These are phyloP conservation scores for Hephaestus fuliginosus DNA, from an alignment of 2,797 vertebrate species.

Conservation along the genomic window DNA sequence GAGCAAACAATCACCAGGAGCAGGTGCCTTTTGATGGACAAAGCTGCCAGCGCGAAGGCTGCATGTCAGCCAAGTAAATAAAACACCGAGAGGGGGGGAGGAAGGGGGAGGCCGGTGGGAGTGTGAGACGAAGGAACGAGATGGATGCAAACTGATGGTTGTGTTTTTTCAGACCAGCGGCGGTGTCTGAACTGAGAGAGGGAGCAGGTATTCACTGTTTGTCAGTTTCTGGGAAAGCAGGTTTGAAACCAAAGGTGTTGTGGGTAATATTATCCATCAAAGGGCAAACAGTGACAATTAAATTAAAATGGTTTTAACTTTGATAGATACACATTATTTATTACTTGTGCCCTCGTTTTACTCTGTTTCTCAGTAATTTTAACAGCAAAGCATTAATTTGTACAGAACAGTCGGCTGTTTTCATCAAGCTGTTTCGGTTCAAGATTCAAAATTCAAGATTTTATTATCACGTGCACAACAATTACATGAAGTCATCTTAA, in stretches of 20 bases:
- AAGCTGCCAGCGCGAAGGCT: conserved; percentile 75
- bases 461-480: too few species aligned
- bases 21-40: conserved; percentile 83
- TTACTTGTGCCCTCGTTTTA: not conserved
- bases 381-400: not conserved
- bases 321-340: not conserved
- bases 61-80: conserved; percentile 77
- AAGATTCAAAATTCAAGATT: too few species aligned
- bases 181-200: conserved; percentile 32
- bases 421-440: not conserved
- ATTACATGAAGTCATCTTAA: too few species aligned
- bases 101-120: not conserved
- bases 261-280: not conserved
- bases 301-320: not conserved
- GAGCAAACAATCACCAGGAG: conserved; percentile 82
- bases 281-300: not conserved
- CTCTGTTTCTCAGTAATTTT: not conserved
- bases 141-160: conserved; percentile 66
- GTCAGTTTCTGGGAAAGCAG: not conserved
- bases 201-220: not conserved
- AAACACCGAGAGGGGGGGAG: conserved; percentile 31
- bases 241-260: not conserved
- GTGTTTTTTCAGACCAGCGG: conserved; percentile 41
- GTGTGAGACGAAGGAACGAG: conserved; percentile 24
- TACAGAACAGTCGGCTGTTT: not conserved